A percentile compares a stretch with the other conserved stretches of the same genome.
Evolutionary conservation across 2,113 vertebrate genomes (phyloP).

Genomic region (Leucopternis melanops): DNA sequence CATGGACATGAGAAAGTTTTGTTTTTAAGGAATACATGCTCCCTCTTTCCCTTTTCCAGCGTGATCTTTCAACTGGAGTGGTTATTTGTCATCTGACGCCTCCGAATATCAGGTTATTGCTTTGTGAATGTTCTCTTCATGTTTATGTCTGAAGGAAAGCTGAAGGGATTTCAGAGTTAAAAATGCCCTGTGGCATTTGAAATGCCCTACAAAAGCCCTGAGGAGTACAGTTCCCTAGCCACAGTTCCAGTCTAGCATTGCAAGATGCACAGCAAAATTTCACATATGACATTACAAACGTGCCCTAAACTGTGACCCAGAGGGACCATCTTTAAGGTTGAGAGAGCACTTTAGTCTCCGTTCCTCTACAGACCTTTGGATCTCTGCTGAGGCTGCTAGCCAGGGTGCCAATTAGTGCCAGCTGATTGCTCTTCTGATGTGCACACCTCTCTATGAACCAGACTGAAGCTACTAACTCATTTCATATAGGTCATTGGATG

Average conservation of each 20-base stretch:
- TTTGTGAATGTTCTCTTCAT: not conserved
- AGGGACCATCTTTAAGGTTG: not conserved
- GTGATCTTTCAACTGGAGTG: not conserved
- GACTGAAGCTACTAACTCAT: not conserved
- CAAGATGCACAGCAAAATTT: not conserved
- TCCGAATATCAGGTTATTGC: not conserved
- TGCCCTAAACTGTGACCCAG: not conserved
- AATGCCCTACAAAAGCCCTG: not conserved
- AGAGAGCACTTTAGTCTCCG: not conserved
- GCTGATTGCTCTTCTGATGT: not conserved
- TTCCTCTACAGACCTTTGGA: not conserved
- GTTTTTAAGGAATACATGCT: not conserved
- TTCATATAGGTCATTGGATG: conserved; percentile 2
- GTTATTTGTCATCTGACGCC: not conserved
- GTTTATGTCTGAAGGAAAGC: not conserved
- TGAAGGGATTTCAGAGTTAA: not conserved
- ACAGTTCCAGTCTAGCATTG: not conserved
- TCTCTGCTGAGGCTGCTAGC: not conserved
- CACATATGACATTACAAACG: not conserved
- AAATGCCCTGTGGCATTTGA: not conserved
- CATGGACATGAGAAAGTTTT: not conserved
- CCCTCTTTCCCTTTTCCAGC: not conserved
- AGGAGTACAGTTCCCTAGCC: not conserved
- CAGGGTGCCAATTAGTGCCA: conserved; percentile 50
- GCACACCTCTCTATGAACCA: not conserved